These are phyloP conservation scores for Mactromeris polynyma DNA, from an alignment of 2,888 invertebrate genomes.

Conservation along the genomic window DNA sequence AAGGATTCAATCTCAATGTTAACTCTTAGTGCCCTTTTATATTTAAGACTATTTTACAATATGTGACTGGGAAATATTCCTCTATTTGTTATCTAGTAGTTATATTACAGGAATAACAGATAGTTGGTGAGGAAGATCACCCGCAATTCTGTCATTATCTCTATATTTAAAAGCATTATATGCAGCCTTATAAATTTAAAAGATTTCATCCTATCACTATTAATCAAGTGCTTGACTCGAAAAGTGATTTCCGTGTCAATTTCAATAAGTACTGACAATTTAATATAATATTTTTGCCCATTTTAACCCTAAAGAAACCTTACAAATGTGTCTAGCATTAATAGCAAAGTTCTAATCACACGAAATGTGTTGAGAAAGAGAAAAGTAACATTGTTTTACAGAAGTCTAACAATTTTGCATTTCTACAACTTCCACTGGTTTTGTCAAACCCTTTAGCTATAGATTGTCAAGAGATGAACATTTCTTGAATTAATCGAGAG, in stretches of 20 bases:
- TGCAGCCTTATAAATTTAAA: conserved; percentile 37
- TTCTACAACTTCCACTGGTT: not conserved
- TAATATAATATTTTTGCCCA: conserved; percentile 46
- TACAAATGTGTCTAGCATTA: conserved; percentile 37
- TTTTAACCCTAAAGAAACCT: conserved; percentile 29
- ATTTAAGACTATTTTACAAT: not conserved
- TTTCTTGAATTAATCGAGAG: not conserved
- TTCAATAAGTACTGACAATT: conserved; percentile 44
- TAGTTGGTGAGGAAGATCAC: not conserved
- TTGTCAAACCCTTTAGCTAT: conserved; percentile 1
- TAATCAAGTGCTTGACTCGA: conserved; percentile 47
- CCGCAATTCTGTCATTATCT: not conserved
- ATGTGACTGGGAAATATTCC: not conserved
- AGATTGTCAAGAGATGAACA: not conserved
- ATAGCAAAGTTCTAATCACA: conserved; percentile 25
- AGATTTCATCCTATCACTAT: conserved; percentile 36
- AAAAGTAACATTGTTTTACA: conserved; percentile 51
- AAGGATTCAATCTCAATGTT: conserved; percentile 9
- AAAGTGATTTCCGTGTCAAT: conserved; percentile 38
- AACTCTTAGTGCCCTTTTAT: not conserved
- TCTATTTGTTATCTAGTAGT: not conserved
- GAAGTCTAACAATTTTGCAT: conserved; percentile 36
- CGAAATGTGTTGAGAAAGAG: conserved; percentile 18
- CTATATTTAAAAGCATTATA: conserved; percentile 37
- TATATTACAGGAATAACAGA: not conserved